These are phyloP conservation scores for Nothobranchius furzeri DNA, from an alignment of 2,113 vertebrate genomes.

Conservation along the genomic window DNA sequence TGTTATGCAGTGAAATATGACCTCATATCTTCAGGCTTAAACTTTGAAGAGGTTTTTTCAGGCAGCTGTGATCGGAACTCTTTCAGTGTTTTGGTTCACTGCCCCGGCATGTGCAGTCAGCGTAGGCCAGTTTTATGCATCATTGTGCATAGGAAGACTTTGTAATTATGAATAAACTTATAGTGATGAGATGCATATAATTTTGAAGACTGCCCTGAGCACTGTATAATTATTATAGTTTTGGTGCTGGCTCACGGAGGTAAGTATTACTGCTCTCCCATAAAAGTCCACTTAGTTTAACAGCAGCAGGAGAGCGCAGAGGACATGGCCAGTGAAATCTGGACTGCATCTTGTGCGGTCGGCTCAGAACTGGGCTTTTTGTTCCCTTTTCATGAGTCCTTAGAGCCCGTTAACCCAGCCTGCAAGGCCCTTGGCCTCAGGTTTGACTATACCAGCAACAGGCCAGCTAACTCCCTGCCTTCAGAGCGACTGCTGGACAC, in stretches of 20 bases:
- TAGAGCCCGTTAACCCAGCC: constrained; percentile 70
- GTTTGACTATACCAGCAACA: constrained; percentile 70
- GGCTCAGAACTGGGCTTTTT: constrained; percentile 77
- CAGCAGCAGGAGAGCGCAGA: constrained; percentile 68
- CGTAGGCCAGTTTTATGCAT: constrained; percentile 29
- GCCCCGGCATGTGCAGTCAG: constrained; percentile 10
- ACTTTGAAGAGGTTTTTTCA: constrained; percentile 43
- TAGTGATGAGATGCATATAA: constrained; percentile 38
- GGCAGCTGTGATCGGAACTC: constrained; percentile 36
- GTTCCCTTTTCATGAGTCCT: constrained; percentile 78
- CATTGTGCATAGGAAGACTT: constrained; percentile 34
- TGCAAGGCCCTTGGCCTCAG: constrained; percentile 55
- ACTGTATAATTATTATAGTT: constrained; percentile 66
- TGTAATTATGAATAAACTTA: constrained; percentile 51
- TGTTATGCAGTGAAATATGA: constrained; percentile 45
- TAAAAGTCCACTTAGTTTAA: constrained; percentile 82
- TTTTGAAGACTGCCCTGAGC: constrained; percentile 56
- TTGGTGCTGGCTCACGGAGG: constrained; percentile 57
- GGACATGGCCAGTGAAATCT: constrained; percentile 75
- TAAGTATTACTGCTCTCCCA: constrained; percentile 60
- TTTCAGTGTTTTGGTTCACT: constrained; percentile 46
- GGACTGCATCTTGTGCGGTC: constrained; percentile 78
- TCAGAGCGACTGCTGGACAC: constrained; percentile 62
- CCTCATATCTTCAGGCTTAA: constrained; percentile 38
- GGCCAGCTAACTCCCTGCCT: constrained; percentile 30